Evolutionary conservation across 2,113 vertebrate species (phyloP).

Genomic region (Gasterosteus aculeatus): DNA sequence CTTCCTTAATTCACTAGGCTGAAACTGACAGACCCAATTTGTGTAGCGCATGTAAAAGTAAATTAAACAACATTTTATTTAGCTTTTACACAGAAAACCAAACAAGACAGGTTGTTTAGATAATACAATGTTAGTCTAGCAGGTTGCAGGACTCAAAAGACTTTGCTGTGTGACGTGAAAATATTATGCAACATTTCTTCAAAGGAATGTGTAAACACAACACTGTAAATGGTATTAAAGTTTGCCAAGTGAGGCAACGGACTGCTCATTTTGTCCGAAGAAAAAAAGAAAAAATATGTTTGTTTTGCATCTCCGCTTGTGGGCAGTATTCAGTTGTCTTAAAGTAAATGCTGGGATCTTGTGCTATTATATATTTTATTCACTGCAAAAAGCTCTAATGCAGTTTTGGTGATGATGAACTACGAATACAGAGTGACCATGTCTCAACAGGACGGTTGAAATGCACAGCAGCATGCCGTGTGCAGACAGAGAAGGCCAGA

Average conservation of each 20-base stretch:
- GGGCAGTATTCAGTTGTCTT: conserved; percentile 12
- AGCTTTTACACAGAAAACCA: conserved; percentile 14
- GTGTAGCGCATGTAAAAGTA: conserved; percentile 11
- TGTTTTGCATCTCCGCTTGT: conserved; percentile 15
- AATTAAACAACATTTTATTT: conserved; percentile 4
- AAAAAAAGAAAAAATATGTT: conserved; percentile 30
- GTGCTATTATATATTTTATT: conserved; percentile 44
- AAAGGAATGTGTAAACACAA: conserved; percentile 21
- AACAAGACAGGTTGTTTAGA: conserved; percentile 24
- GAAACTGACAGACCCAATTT: conserved; percentile 20
- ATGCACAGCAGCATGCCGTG: conserved; percentile 59
- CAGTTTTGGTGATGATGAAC: conserved; percentile 55
- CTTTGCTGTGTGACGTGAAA: conserved; percentile 3
- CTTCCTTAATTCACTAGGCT: conserved; percentile 11
- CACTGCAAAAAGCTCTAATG: conserved; percentile 41
- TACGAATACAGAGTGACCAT: conserved; percentile 37
- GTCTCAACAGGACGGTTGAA: conserved; percentile 62
- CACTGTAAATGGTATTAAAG: conserved; percentile 15
- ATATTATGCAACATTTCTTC: background rate
- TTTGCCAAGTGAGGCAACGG: conserved; percentile 3
- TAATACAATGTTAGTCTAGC: conserved; percentile 1
- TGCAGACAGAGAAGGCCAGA: conserved; percentile 48
- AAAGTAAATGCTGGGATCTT: conserved; percentile 8
- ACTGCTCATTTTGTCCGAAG: conserved; percentile 4
- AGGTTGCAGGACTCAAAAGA: background rate